A percentile compares a stretch with the other conserved stretches of the same genome.
These are phyloP conservation scores for Gobio gobio DNA, from an alignment of 2,113 vertebrate species.

Conservation along the genomic window DNA sequence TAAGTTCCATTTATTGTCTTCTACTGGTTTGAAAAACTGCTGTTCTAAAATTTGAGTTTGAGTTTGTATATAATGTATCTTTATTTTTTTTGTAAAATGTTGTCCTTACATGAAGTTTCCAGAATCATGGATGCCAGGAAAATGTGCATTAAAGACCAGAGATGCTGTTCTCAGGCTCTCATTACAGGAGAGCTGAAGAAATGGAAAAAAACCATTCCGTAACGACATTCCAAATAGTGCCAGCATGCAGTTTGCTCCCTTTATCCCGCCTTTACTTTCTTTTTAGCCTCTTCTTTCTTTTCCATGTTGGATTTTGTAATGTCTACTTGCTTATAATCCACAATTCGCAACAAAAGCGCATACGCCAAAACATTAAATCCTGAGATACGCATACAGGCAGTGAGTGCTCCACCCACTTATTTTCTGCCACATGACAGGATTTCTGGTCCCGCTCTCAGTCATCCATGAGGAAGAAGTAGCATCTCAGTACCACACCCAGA, in stretches of 20 bases:
- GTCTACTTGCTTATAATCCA: constrained; percentile 32
- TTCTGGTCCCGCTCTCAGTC: constrained; percentile 41
- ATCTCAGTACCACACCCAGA: constrained; percentile 33
- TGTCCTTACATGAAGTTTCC: constrained; percentile 37
- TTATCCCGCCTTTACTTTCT: constrained; percentile 7
- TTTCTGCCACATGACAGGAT: constrained; percentile 40
- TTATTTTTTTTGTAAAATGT: background rate
- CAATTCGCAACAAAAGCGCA: background rate
- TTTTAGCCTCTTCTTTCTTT: background rate
- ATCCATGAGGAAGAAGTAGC: background rate
- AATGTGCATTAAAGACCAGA: constrained; percentile 1
- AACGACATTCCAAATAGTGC: background rate
- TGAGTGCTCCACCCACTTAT: constrained; percentile 46
- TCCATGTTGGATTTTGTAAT: constrained; percentile 17
- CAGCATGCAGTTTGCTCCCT: background rate
- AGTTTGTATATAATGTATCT: background rate
- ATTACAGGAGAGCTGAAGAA: constrained; percentile 14
- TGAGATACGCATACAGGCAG: background rate
- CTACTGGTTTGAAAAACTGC: background rate
- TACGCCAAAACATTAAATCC: constrained; percentile 14
- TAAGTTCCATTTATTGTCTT: background rate
- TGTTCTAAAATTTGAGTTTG: background rate
- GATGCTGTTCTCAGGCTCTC: constrained; percentile 4
- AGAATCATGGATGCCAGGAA: constrained; percentile 32
- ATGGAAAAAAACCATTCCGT: background rate